Conservation (phyloP, 37 sponge, comb jelly and placozoan species). For the Spongilla lacustris region DNA sequence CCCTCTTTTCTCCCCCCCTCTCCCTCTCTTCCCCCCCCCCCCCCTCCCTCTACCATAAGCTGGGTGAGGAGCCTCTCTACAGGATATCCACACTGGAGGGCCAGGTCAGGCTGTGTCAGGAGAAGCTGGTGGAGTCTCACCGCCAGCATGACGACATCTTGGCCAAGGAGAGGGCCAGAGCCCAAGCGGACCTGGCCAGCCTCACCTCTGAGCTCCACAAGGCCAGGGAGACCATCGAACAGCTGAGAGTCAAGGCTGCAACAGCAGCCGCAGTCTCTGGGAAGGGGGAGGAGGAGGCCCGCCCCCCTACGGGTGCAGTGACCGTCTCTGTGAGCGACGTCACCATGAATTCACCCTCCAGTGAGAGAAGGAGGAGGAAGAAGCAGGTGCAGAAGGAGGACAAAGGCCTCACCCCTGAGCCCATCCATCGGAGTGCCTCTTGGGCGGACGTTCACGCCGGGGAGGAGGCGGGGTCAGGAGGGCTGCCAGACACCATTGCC, state of each 20-base stretch:
- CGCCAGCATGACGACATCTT: constrained; percentile 21
- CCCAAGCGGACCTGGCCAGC: background rate
- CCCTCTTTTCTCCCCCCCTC: background rate
- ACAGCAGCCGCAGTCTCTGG: background rate
- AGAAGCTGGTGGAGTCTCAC: constrained; percentile 26
- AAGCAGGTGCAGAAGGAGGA: background rate
- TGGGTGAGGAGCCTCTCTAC: constrained; percentile 37
- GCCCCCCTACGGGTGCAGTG: background rate
- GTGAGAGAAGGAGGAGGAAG: background rate
- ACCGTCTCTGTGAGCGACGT: background rate
- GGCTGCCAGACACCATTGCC: background rate
- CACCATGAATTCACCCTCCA: background rate
- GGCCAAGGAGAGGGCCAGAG: constrained; percentile 12
- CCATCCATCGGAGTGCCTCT: constrained; percentile 33
- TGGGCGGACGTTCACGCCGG: background rate
- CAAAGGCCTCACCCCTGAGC: background rate
- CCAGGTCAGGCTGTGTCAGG: constrained; percentile 50
- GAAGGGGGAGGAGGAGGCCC: background rate
- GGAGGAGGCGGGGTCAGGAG: background rate
- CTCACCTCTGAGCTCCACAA: background rate
- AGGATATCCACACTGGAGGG: constrained; percentile 58
- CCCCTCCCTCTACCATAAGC: background rate
- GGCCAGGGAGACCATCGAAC: constrained; percentile 2
- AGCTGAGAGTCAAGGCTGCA: background rate
- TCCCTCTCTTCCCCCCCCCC: background rate